Evolutionary conservation across 1,140 invertebrate genomes (phyloP).

Genomic region (Microvelia longipes): DNA sequence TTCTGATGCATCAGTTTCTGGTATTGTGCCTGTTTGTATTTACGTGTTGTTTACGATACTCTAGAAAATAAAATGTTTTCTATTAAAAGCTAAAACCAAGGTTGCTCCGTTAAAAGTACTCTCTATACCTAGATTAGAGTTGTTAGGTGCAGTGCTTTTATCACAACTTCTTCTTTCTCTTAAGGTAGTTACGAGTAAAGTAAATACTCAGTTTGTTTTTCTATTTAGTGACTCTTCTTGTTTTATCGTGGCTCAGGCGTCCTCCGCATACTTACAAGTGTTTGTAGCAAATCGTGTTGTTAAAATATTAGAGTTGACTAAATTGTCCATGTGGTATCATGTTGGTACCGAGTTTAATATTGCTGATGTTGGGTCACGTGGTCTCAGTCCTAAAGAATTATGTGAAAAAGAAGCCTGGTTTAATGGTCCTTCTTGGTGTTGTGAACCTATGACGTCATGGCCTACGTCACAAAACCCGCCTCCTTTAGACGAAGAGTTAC

Average conservation of each 20-base stretch:
- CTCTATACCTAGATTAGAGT: constrained; percentile 27
- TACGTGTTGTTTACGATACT: constrained; percentile 14
- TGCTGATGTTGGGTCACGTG: constrained; percentile 31
- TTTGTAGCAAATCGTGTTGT: constrained; percentile 6
- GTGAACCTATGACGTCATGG: not conserved
- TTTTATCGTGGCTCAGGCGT: constrained; percentile 22
- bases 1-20: constrained; percentile 21
- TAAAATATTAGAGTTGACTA: constrained; percentile 9
- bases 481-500: not conserved
- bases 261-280: constrained; percentile 15
- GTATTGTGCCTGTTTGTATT: constrained; percentile 19
- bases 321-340: not conserved
- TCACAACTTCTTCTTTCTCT: not conserved
- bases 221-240: constrained; percentile 21
- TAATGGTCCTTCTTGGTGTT: constrained; percentile 22
- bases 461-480: not conserved
- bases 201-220: not conserved
- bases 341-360: constrained; percentile 27
- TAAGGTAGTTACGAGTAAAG: not conserved
- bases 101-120: constrained; percentile 29
- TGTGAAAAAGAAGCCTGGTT: constrained; percentile 27
- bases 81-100: constrained; percentile 28
- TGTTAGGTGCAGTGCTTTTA: constrained; percentile 25
- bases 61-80: not conserved
- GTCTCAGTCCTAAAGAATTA: constrained; percentile 22